phyloP scores from a whole-genome alignment of 2,888 invertebrate species.

The Pachycephus smyrnensis region DNA sequence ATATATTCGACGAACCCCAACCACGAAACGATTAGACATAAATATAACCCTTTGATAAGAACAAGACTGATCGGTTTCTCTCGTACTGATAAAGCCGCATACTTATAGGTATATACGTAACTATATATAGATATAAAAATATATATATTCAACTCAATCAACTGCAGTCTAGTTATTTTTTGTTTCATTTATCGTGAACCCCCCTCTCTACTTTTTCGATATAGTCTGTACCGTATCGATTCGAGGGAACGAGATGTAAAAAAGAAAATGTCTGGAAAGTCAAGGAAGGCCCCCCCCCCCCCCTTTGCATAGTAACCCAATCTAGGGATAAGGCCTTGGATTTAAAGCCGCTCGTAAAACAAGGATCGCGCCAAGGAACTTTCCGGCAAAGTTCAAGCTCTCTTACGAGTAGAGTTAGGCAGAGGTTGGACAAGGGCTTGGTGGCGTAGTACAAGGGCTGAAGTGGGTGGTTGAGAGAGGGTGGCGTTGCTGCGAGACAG shows the following conservation, averaged over 20 bases:
- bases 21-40: no score
- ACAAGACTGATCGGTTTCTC: no score
- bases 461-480: neutral
- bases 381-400: conserved; percentile 27
- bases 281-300: neutral
- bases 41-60: no score
- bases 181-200: neutral
- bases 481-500: neutral
- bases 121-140: no score
- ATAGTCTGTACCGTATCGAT: neutral
- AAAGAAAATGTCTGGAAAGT: neutral
- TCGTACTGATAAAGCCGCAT: neutral
- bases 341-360: conserved; percentile 31
- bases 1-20: no score
- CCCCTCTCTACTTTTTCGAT: neutral
- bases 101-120: no score
- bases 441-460: neutral
- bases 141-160: neutral
- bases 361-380: conserved; percentile 26
- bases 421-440: neutral
- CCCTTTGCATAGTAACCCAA: conserved; percentile 21
- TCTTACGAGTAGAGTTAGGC: neutral
- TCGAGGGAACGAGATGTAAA: neutral
- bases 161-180: neutral
- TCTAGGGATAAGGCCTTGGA: conserved; percentile 27